Percentiles rank a stretch among this genome's conserved stretches.
Evolutionary conservation across 1,140 invertebrate species (phyloP).

Genomic region (Drosophila neocordata): DNA sequence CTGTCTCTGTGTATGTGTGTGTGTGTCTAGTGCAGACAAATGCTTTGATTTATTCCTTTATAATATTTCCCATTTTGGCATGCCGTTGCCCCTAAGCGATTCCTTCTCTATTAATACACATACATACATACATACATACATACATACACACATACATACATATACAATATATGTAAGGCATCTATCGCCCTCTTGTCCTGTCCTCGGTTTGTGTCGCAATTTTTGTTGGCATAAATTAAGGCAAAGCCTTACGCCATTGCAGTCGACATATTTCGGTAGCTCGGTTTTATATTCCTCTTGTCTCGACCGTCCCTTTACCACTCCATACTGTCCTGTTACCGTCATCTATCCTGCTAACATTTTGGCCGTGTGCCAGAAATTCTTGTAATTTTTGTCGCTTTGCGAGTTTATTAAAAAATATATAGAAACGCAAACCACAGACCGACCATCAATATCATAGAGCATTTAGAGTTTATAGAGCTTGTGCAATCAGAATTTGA

Average conservation of each 20-base stretch:
- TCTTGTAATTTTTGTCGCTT: conserved; percentile 57
- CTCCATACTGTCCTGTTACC: background rate
- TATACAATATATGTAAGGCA: background rate
- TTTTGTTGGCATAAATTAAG: conserved; percentile 52
- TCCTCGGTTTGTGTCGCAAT: conserved; percentile 11
- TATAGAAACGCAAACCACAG: conserved; percentile 44
- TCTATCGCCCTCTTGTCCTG: background rate
- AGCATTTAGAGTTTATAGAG: conserved; percentile 1
- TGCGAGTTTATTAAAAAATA: conserved; percentile 62
- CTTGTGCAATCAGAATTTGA: conserved; percentile 16
- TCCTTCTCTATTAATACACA: background rate
- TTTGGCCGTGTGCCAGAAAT: conserved; percentile 43
- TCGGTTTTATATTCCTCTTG: conserved; percentile 40
- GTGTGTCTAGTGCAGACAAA: conserved; percentile 46
- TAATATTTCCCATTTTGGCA: conserved; percentile 34
- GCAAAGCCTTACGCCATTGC: conserved; percentile 47
- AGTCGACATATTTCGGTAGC: conserved; percentile 55
- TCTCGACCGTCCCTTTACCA: background rate
- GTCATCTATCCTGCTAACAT: conserved; percentile 13
- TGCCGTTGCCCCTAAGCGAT: conserved; percentile 12
- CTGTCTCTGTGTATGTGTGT: background rate
- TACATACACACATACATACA: too few relatives aligned
- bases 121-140: too few relatives aligned
- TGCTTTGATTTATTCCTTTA: conserved; percentile 65
- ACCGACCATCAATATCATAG: conserved; percentile 44